Conservation (phyloP, 2,888 invertebrate species). For the Psococerastis gibbosa region DNA sequence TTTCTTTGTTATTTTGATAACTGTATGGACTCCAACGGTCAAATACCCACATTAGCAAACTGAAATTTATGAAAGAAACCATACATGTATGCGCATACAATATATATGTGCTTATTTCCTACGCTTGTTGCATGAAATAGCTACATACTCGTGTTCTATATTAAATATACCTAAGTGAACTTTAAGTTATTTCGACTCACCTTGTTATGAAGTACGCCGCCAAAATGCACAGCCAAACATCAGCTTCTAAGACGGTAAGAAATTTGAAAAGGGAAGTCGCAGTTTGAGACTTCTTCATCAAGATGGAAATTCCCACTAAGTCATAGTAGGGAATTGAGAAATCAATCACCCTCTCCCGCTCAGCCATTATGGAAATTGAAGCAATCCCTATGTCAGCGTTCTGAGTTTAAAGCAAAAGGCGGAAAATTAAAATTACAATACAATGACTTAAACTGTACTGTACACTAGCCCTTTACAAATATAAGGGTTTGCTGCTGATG, state of each 20-base stretch:
- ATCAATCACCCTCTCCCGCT: conserved; percentile 89
- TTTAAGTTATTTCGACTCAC: too few relatives aligned
- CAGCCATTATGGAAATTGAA: conserved; percentile 92
- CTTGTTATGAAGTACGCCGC: conserved; percentile 90
- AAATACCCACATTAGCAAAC: conserved; percentile 88
- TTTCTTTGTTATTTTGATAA: conserved; percentile 83
- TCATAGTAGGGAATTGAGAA: conserved; percentile 98
- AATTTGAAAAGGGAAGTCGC: conserved; percentile 92
- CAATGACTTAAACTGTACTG: too few relatives aligned
- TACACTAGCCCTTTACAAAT: too few relatives aligned
- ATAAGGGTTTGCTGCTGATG: too few relatives aligned
- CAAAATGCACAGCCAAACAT: conserved; percentile 92
- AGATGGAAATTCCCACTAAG: conserved; percentile 87
- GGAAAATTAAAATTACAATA: too few relatives aligned
- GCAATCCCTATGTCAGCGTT: conserved; percentile 86
- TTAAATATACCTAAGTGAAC: too few relatives aligned
- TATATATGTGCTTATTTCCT: too few relatives aligned
- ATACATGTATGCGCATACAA: not conserved
- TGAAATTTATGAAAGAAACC: conserved; percentile 26
- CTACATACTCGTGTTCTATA: too few relatives aligned
- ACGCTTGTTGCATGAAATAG: too few relatives aligned
- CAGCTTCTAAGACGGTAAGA: conserved; percentile 83
- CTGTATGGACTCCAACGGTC: conserved; percentile 96
- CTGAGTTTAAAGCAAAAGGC: too few relatives aligned
- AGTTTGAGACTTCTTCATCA: conserved; percentile 79